phyloP scores from a whole-genome alignment of 2,113 vertebrate genomes.

The Psittacus erithacus region DNA sequence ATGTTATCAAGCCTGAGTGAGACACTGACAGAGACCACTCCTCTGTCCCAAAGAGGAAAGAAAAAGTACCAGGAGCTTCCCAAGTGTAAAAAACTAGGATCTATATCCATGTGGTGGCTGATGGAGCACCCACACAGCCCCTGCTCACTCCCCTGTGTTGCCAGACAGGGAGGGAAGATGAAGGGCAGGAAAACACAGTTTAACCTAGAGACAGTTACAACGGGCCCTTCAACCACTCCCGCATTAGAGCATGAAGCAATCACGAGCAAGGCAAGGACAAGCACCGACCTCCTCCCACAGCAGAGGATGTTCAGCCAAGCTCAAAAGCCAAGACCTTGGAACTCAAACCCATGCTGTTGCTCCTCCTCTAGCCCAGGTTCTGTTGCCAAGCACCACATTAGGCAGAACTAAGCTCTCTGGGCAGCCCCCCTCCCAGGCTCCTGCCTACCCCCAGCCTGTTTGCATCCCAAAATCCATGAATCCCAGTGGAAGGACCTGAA shows the following conservation, averaged over 20 bases:
- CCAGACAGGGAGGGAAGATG: fast-evolving
- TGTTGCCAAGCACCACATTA: background rate
- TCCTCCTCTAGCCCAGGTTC: background rate
- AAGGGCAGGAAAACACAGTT: background rate
- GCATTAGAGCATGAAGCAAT: background rate
- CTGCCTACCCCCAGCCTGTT: background rate
- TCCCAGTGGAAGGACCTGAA: too few species aligned
- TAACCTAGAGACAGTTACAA: background rate
- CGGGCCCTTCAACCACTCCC: background rate
- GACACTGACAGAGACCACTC: background rate
- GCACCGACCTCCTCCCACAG: background rate
- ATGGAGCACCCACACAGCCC: too few species aligned
- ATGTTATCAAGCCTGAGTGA: background rate
- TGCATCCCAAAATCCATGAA: too few species aligned
- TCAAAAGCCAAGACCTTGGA: background rate
- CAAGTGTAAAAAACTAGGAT: background rate
- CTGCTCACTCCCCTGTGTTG: background rate
- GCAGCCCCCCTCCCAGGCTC: background rate
- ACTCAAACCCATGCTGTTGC: background rate
- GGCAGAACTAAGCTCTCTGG: background rate
- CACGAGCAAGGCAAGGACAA: background rate
- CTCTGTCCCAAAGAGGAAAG: background rate
- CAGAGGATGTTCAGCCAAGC: background rate
- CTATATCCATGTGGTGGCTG: background rate
- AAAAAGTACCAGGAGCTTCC: background rate